Base-by-base conservation (phyloP, 2,888 invertebrate genomes). In the Idaea straminata region DNA sequence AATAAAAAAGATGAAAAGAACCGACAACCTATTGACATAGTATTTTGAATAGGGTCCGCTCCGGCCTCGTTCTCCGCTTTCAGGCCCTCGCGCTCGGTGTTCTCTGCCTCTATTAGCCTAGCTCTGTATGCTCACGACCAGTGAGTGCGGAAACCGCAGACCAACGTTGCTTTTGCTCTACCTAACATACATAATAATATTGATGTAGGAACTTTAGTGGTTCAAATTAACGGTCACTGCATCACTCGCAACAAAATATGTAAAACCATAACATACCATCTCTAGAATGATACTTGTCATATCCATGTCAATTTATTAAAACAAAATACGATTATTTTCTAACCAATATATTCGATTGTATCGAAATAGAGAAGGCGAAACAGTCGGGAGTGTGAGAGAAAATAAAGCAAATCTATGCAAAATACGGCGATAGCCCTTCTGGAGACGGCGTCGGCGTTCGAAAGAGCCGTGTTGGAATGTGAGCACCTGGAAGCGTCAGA, bases 401-500 rank as follows among this genome's bases (percentile, higher is more conserved):
- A 76, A 74, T 83, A 83, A 84, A 84, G 73, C 77, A 78, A 77
- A 88, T 88, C 89, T 91, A 92, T 92, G 92, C 92, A 92, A 92
- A 91, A 91, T 79, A 86, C 92, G 89, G 91, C 92, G 76, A 91
- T 92, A 72, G 85, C 91, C 67, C 84, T 92, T 69, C 81, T 92
- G 81, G 91, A 92, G 87, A 82, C 88, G 83, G 91, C 83, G 79
- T 83, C 91, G 84, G 91, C 91, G 74, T 91, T 81, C 84, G 91
- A 91, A 81, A 81, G 85, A 70, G 86, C 87, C 78, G 89, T 91
- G 81, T 86, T 91, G 88, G 91, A 91, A 91, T 91, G 91, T 89
- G 92, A 92, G 81, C 86, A 88, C 77, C 81, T 87, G 71, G 90
- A 89, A 71, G 87, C 84, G 74, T 88, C 89, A 69, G 89, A 89